A percentile compares a stretch with the other conserved stretches of the same genome.
phyloP scores from a whole-genome alignment of 1,140 invertebrate genomes.

The Triops longicaudatus region DNA sequence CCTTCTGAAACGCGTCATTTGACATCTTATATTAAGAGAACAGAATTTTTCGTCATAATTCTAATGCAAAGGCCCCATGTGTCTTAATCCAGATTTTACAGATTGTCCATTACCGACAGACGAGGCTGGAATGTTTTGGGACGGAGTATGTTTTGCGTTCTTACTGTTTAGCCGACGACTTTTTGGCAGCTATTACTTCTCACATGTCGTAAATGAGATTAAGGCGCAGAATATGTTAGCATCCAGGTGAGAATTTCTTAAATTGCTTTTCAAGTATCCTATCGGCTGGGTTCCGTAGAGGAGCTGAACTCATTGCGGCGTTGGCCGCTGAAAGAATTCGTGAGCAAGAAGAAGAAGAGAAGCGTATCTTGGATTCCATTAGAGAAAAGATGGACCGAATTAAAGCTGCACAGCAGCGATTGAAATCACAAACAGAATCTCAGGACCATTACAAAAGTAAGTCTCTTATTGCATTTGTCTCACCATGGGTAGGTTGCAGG shows the following conservation, averaged over 20 bases:
- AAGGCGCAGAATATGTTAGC: constrained; percentile 88
- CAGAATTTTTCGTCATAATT: not conserved
- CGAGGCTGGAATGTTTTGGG: constrained; percentile 82
- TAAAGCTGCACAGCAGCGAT: constrained; percentile 59
- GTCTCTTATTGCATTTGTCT: constrained; percentile 31
- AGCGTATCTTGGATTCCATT: constrained; percentile 79
- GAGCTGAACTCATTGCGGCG: constrained; percentile 88
- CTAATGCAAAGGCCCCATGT: constrained; percentile 24
- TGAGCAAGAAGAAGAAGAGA: constrained; percentile 76
- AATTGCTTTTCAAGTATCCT: constrained; percentile 24
- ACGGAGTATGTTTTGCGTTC: constrained; percentile 88
- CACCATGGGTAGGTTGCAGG: not conserved
- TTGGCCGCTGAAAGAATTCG: constrained; percentile 76
- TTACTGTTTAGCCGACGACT: constrained; percentile 81
- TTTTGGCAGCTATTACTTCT: constrained; percentile 93
- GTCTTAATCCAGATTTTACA: constrained; percentile 30
- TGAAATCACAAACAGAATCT: constrained; percentile 51
- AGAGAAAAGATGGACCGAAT: constrained; percentile 95
- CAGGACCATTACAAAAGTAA: constrained; percentile 62
- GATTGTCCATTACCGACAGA: constrained; percentile 62
- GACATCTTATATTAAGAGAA: not conserved
- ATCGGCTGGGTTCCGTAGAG: constrained; percentile 45
- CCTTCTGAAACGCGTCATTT: not conserved
- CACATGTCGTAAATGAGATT: constrained; percentile 86
- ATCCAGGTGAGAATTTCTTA: constrained; percentile 52